A percentile compares a stretch with the other conserved stretches of the same genome.
Evolutionary conservation across 2,113 vertebrate species (phyloP).

Genomic region (Poecile atricapillus): DNA sequence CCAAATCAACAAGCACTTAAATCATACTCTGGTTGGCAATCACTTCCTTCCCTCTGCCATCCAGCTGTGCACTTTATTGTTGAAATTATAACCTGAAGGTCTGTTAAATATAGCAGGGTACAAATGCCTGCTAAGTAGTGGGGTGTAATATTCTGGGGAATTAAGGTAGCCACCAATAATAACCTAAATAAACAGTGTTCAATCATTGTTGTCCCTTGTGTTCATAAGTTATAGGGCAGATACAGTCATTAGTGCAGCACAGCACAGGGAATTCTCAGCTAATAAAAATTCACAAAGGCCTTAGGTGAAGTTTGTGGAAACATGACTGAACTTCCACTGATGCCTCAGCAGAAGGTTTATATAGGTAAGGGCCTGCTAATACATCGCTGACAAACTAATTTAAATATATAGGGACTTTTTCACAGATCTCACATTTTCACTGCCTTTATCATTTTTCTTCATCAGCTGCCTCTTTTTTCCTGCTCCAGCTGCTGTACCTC

Average conservation of each 20-base stretch:
- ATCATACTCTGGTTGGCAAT: not conserved
- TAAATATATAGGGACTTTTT: not conserved
- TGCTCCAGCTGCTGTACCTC: not conserved
- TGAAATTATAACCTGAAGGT: constrained; percentile 8
- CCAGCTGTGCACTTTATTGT: not conserved
- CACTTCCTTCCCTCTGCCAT: not conserved
- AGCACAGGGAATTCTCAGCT: not conserved
- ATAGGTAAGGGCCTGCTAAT: not conserved
- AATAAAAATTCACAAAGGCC: not conserved
- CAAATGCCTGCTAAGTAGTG: not conserved
- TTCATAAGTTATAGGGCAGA: not conserved
- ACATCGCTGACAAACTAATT: not conserved
- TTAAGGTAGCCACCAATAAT: not conserved
- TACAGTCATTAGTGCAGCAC: not conserved
- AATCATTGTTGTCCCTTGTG: not conserved
- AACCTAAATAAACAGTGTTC: not conserved
- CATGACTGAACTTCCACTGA: not conserved
- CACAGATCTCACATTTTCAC: not conserved
- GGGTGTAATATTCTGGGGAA: not conserved
- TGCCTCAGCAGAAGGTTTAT: not conserved
- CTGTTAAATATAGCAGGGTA: not conserved
- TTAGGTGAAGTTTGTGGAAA: not conserved
- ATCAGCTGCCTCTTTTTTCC: not conserved
- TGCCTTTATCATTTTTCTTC: not conserved
- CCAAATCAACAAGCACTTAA: not conserved